A percentile compares a stretch with the other conserved stretches of the same genome.
phyloP scores from a whole-genome alignment of 2,888 invertebrate genomes.

The Mechanitis messenoides region DNA sequence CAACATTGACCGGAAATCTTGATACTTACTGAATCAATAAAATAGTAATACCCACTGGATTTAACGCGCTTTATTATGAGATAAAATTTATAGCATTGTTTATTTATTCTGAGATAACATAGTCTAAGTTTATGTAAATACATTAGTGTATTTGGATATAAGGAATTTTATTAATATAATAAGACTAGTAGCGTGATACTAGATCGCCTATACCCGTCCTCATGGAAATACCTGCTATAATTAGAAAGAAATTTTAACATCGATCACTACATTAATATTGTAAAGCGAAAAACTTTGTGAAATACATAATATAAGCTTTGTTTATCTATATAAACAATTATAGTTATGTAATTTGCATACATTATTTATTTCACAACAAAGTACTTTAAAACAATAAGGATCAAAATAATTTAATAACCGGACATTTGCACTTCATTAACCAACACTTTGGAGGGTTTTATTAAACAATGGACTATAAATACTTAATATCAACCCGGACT shows the following conservation, averaged over 20 bases:
- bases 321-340: no score
- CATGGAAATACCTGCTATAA: no score
- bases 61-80: slow-evolving; percentile 7
- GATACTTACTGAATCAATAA: slow-evolving; percentile 45
- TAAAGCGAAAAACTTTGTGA: no score
- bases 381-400: slow-evolving; percentile 32
- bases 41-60: slow-evolving; percentile 2
- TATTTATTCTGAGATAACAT: not conserved
- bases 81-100: slow-evolving; percentile 6
- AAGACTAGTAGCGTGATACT: no score
- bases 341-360: no score
- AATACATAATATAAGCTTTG: no score
- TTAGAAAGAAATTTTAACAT: no score
- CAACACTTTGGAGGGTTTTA: slow-evolving; percentile 64
- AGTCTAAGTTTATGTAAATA: not conserved
- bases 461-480: slow-evolving; percentile 64
- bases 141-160: not conserved
- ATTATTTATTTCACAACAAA: slow-evolving; percentile 38
- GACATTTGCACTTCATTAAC: slow-evolving; percentile 47
- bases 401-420: not conserved
- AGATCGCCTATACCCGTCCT: no score
- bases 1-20: slow-evolving; percentile 50
- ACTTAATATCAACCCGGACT: slow-evolving; percentile 57
- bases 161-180: not conserved
- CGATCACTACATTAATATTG: no score